Evolutionary conservation across 2,888 invertebrate genomes (phyloP), one percentile per base, ranked within the genome.

Genomic region (Diloba caeruleocephala): DNA sequence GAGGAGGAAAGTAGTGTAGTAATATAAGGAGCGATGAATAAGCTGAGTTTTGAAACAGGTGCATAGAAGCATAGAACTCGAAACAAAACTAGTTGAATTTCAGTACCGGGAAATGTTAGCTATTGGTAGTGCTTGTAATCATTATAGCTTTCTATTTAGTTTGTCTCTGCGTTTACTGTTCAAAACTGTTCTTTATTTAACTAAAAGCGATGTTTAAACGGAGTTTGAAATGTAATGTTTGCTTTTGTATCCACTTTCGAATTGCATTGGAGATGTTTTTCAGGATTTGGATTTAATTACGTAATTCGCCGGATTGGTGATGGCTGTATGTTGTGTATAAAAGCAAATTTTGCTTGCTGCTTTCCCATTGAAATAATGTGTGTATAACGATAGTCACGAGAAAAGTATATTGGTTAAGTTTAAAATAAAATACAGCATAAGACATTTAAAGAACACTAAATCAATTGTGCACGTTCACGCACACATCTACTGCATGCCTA

Each of bases 401-500:
- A n/a, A n/a, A n/a, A n/a, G n/a, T 19, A 19, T 19, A 19, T 5
- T 19, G 19, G 19, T n/a, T n/a, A n/a, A n/a, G n/a, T n/a, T n/a
- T n/a, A n/a, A n/a, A n/a, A n/a, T n/a, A n/a, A n/a, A n/a, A n/a
- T n/a, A n/a, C n/a, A n/a, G n/a, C n/a, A n/a, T n/a, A n/a, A n/a
- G n/a, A n/a, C n/a, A n/a, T n/a, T n/a, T n/a, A n/a, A n/a, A n/a
- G n/a, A 19, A 19, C 2, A 19, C 19, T 19, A 19, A 19, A 3
- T 5, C 2, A 19, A 3, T 19, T 19, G 19, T 19, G 19, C 2
- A 19, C 19, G 19, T 3, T 12, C 9, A 6, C 54, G 43, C 62
- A 58, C 43, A 58, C 34, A 58, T 63, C 42, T 48, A 33, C 41
- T 43, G 21, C 29, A 38, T 55, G 56, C 14, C 46, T 62, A 46